Conservation (phyloP, 2,888 invertebrate genomes). For the Alloscopus bannaensis region DNA sequence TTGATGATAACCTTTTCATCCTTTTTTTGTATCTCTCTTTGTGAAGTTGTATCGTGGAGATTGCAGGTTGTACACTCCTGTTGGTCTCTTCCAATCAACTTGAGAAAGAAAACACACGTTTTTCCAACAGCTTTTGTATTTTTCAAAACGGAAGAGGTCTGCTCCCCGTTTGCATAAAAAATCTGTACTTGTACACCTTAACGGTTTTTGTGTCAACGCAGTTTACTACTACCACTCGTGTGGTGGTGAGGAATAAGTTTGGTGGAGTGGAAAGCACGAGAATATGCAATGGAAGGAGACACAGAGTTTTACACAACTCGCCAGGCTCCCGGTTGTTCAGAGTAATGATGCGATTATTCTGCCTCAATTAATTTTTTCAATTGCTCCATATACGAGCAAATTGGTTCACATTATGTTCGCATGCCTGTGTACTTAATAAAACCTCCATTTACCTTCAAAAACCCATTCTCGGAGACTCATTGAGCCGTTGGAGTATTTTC, state of each 20-base stretch:
- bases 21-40: background rate
- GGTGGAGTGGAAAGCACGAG: too few species aligned
- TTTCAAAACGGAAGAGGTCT: too few species aligned
- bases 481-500: too few species aligned
- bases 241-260: too few species aligned
- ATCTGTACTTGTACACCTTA: background rate
- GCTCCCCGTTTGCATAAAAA: background rate
- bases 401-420: too few species aligned
- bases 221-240: conserved; percentile 34
- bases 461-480: too few species aligned
- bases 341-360: conserved; percentile 71
- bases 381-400: conserved; percentile 46
- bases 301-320: too few species aligned
- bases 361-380: conserved; percentile 71
- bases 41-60: background rate
- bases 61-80: background rate
- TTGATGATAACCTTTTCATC: too few species aligned
- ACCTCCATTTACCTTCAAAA: too few species aligned
- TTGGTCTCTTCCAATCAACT: conserved; percentile 55
- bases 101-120: conserved; percentile 36
- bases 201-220: background rate
- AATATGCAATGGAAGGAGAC: too few species aligned
- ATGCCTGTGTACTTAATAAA: too few species aligned
- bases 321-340: too few species aligned
- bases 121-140: conserved; percentile 14